phyloP scores from a whole-genome alignment of 2,888 invertebrate species.

The Eilema depressum region DNA sequence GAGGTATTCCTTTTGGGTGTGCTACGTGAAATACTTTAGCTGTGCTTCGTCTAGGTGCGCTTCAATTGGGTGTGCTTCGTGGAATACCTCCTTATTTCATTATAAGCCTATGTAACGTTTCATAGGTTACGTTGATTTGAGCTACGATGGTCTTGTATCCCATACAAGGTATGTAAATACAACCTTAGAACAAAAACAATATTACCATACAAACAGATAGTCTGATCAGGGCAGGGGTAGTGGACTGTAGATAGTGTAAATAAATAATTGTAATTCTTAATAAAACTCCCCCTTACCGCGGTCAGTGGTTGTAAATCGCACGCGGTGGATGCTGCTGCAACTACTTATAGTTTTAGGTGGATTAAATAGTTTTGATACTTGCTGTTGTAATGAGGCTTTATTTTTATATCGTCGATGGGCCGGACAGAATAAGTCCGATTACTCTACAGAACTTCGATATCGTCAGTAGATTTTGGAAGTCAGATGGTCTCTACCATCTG shows the following conservation, averaged over 20 bases:
- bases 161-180: no score
- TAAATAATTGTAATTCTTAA: conserved; percentile 84
- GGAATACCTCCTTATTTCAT: no score
- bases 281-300: conserved; percentile 77
- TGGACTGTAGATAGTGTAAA: conserved; percentile 67
- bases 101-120: neutral
- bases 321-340: conserved; percentile 65
- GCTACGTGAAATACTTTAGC: no score
- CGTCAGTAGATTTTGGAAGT: no score
- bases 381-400: neutral
- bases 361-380: conserved; percentile 61
- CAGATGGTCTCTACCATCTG: no score
- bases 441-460: no score
- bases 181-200: conserved; percentile 39
- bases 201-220: conserved; percentile 61
- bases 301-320: conserved; percentile 73
- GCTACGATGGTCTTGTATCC: no score
- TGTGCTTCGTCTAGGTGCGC: no score
- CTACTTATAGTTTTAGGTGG: conserved; percentile 45
- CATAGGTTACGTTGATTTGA: neutral
- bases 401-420: no score
- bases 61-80: no score
- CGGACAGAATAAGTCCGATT: no score
- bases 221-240: conserved; percentile 27
- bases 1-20: no score